Evolutionary conservation across 2,797 vertebrate species (phyloP).

Genomic region (Sparus aurata): DNA sequence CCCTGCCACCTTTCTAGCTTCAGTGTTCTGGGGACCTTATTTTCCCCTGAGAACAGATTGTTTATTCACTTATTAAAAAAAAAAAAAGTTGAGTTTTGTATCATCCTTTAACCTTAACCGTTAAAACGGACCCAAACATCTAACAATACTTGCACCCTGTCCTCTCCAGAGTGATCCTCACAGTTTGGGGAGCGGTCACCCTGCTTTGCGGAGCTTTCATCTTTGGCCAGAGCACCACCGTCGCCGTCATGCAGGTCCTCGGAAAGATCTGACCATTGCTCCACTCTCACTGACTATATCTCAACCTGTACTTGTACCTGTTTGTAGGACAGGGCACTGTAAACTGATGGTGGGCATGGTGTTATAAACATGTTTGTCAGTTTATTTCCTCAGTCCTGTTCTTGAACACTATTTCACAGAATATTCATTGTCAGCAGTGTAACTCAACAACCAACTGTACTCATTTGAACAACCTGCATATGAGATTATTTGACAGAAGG

Average conservation of each 20-base stretch:
- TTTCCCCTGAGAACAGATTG: too few species aligned
- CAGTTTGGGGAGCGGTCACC: slow-evolving; percentile 90
- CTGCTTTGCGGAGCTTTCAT: slow-evolving; percentile 92
- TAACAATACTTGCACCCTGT: not conserved
- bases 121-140: too few species aligned
- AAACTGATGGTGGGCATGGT: not conserved
- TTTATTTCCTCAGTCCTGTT: not conserved
- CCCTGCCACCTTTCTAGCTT: too few species aligned
- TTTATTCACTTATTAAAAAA: too few species aligned
- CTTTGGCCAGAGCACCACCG: slow-evolving; percentile 94
- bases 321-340: not conserved
- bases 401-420: not conserved
- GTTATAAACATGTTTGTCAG: not conserved
- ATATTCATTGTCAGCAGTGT: not conserved
- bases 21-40: too few species aligned
- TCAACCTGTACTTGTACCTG: not conserved
- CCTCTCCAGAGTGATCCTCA: slow-evolving; percentile 85
- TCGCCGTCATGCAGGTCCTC: slow-evolving; percentile 88
- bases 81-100: too few species aligned
- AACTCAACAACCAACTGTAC: not conserved
- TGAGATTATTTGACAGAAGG: not conserved
- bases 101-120: too few species aligned
- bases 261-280: slow-evolving; percentile 74
- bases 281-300: not conserved
- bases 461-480: not conserved